These are phyloP conservation scores for Nesometra sesokonis DNA, from an alignment of 35 echinoderm and acorn worm genomes.

Conservation along the genomic window DNA sequence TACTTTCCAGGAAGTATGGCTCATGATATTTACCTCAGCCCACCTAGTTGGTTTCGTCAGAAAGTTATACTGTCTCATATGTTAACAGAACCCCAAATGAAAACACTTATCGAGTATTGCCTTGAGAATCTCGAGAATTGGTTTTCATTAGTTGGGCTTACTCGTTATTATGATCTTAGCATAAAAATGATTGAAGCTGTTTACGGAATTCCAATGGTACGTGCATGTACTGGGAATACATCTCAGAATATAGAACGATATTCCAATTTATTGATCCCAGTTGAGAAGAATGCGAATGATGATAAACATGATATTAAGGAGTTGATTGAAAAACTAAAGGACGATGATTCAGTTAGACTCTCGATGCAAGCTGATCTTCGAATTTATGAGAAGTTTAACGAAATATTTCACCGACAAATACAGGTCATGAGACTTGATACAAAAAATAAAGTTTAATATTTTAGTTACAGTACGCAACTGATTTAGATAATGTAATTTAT, in stretches of 20 bases:
- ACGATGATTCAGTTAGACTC: conserved; percentile 22
- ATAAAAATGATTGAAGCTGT: conserved; percentile 53
- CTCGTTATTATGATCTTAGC: conserved; percentile 46
- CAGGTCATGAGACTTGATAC: too few species aligned
- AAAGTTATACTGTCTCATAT: conserved; percentile 54
- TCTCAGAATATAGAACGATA: conserved; percentile 1
- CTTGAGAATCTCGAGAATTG: conserved; percentile 54
- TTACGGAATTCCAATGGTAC: conserved; percentile 41
- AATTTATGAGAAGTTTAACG: conserved; percentile 43
- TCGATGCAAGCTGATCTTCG: conserved; percentile 41
- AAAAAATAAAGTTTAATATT: too few species aligned
- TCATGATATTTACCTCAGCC: not conserved
- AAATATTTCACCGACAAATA: conserved; percentile 46
- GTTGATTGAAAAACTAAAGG: conserved; percentile 36
- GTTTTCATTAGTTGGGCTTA: conserved; percentile 57
- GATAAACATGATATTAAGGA: conserved; percentile 4
- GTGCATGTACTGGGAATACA: conserved; percentile 24
- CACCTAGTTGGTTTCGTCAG: conserved; percentile 61
- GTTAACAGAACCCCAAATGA: conserved; percentile 15
- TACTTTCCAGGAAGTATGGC: not conserved
- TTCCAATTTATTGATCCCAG: conserved; percentile 36
- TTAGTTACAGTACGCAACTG: too few species aligned
- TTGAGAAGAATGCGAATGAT: conserved; percentile 14
- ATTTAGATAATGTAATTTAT: too few species aligned
- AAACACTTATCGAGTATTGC: conserved; percentile 19